These are phyloP conservation scores for Phoxinus phoxinus DNA, from an alignment of 2,113 vertebrate species.

Conservation along the genomic window DNA sequence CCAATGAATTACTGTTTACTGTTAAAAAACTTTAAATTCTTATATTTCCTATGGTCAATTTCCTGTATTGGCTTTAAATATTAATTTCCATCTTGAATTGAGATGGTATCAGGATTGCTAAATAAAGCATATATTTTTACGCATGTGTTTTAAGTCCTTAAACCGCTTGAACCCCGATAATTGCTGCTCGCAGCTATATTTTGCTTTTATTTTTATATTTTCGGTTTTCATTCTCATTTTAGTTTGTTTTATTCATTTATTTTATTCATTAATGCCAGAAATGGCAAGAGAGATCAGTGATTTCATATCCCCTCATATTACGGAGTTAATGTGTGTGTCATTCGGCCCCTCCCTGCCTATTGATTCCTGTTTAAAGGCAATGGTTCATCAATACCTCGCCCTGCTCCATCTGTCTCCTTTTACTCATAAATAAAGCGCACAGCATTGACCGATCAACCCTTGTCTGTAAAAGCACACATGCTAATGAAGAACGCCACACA, in stretches of 20 bases:
- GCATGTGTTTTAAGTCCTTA: no score
- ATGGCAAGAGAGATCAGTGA: constrained; percentile 70
- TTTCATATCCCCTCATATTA: constrained; percentile 82
- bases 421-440: constrained; percentile 98
- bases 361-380: constrained; percentile 87
- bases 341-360: constrained; percentile 79
- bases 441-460: constrained; percentile 88
- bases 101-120: no score
- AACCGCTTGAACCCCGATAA: no score
- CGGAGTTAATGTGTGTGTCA: constrained; percentile 81
- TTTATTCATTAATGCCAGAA: background rate
- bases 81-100: no score
- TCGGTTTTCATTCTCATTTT: background rate
- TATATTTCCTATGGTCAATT: no score
- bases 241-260: background rate
- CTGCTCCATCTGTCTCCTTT: constrained; percentile 92
- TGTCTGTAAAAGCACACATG: constrained; percentile 92
- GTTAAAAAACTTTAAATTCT: no score
- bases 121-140: no score
- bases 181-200: no score
- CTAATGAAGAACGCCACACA: constrained; percentile 83
- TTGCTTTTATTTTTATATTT: background rate
- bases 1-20: no score
- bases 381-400: constrained; percentile 88
- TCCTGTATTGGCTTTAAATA: no score